These are phyloP conservation scores for Micromesistius poutassou DNA, from an alignment of 2,797 vertebrate genomes.

Conservation along the genomic window DNA sequence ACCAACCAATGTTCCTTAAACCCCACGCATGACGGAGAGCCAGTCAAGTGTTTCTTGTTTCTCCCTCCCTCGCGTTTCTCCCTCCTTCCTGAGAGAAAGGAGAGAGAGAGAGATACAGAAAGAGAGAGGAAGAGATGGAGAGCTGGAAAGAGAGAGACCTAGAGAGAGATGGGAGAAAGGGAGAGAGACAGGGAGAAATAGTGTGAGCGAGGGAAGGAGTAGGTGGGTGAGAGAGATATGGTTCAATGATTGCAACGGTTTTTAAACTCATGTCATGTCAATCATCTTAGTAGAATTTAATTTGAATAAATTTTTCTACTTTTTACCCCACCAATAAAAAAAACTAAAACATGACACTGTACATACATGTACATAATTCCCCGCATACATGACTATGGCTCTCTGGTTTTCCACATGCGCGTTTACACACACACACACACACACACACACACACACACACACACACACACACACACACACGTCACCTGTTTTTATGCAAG, in stretches of 20 bases:
- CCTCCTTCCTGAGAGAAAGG: not conserved
- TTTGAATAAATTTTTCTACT: too few species aligned
- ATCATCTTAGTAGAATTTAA: too few species aligned
- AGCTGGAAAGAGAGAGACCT: not conserved
- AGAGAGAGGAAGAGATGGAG: not conserved
- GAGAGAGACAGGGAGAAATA: not conserved
- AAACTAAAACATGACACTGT: too few species aligned
- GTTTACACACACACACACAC: not conserved
- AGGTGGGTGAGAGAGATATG: not conserved
- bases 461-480: not conserved
- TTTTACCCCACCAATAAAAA: too few species aligned
- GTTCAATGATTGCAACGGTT: too few species aligned
- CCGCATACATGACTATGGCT: too few species aligned
- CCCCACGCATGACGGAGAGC: not conserved
- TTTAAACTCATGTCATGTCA: too few species aligned
- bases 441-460: constrained; percentile 5
- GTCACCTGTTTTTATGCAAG: not conserved
- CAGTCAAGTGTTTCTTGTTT: not conserved
- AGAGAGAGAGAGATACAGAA: not conserved
- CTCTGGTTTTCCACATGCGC: not conserved
- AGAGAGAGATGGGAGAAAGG: not conserved
- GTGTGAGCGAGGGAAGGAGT: not conserved
- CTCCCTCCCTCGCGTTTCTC: not conserved
- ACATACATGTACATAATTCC: too few species aligned
- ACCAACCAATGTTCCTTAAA: not conserved